Base-by-base conservation (phyloP, 2,113 vertebrate species). In the Podiceps cristatus region DNA sequence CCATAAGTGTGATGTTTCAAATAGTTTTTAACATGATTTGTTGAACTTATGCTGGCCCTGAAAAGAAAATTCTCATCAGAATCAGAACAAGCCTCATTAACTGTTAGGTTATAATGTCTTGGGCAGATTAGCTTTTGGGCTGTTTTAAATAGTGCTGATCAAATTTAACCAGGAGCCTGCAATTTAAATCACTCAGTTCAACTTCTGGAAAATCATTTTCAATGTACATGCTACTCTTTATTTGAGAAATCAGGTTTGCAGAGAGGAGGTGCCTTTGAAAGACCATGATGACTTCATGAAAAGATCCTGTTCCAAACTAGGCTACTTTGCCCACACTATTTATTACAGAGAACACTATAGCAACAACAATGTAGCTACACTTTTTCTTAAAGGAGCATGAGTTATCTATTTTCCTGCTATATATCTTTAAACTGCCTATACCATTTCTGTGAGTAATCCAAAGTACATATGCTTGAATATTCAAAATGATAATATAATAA, bases 71-170 rank as follows among this genome's bases (percentile, higher is more conserved):
- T 67, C 13, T 94, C 64, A 92, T 85, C 69, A 92, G 73, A 96
- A 93, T 94, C 40, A 72, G 93, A 96, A 90, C 4, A 96, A 95
- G 49, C 63, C 68, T 86, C 66, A 97, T 95, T 97, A 93, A 85
- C 49, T 25, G 1, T 31, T 66, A 88, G 64, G 44, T 88, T 94
- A 58, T 73, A 91, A 86, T 4, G 3, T 90, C 82, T 66, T 73
- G 56, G 45, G 52, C 23, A 80, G 42, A 96, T 89, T 73, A 81
- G 33, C 42, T 87, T 95, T 96, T 58, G 55, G 35, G 62, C 60
- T 89, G 20, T 64, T 96, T 95, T 96, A 85, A 95, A 93, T 79
- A 96, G 52, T 78, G 72, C 71, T 93, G 89, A 94, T 77, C 47
- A 91, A 75, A 62, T 83, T 91, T 79, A 94, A 90, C 45, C 28